These are phyloP conservation scores for Sceloporus tristichus DNA, from an alignment of 2,113 vertebrate genomes.

Conservation along the genomic window DNA sequence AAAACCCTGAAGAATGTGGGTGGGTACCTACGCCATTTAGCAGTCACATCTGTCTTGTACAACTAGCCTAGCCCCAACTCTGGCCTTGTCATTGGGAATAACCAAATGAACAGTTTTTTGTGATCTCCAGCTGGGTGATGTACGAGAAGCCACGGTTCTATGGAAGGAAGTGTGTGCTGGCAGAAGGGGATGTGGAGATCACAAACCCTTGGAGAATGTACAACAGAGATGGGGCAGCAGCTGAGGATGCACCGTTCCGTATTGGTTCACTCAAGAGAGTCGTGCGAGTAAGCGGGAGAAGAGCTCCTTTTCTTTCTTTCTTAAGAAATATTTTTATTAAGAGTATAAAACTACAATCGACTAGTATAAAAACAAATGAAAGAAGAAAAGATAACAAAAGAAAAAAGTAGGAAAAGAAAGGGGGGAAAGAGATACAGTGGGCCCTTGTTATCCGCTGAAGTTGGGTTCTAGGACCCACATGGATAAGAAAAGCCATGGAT, in stretches of 20 bases:
- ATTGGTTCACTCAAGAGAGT: conserved; percentile 90
- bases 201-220: conserved; percentile 72
- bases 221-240: conserved; percentile 31
- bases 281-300: conserved; percentile 84
- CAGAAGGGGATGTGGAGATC: conserved; percentile 90
- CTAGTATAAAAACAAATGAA: too few relatives aligned
- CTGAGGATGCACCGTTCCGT: conserved; percentile 59
- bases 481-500: too few relatives aligned
- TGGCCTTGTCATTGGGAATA: not conserved
- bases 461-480: too few relatives aligned
- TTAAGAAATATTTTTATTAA: too few relatives aligned
- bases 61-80: not conserved
- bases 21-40: too few relatives aligned
- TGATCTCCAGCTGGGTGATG: conserved; percentile 88
- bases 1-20: not conserved
- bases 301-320: not conserved
- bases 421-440: too few relatives aligned
- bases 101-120: not conserved
- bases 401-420: too few relatives aligned
- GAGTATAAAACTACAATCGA: too few relatives aligned
- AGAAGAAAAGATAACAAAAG: too few relatives aligned
- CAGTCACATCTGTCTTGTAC: not conserved
- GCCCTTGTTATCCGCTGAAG: too few relatives aligned
- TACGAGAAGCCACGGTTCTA: conserved; percentile 91
- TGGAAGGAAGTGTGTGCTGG: conserved; percentile 89